Evolutionary conservation across 2,113 vertebrate genomes (phyloP), one percentile per base, ranked within the genome.

Genomic region (Bucco capensis): DNA sequence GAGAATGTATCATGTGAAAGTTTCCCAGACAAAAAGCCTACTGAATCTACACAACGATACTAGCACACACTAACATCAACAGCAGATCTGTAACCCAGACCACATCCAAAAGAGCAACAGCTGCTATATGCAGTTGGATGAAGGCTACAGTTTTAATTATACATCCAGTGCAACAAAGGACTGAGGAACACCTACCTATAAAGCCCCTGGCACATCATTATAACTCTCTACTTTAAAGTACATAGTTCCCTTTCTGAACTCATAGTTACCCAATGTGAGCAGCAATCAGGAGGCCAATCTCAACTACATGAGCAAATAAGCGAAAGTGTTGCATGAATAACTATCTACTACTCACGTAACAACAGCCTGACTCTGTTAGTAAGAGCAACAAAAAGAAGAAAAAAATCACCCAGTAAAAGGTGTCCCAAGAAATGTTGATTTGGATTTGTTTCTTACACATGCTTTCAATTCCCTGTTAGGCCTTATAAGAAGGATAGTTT

Each of bases 381-480:
- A 83, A 70, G 14, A 82, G 6, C 25, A 92, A 72, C 30, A 65
- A 61, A n/a, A 78, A 86, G 64, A n/a, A n/a, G 62, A 74, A 42
- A 1, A 22, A 31, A 87, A 42, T 42, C 67, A 92, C 71, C 62
- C 77, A 89, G 92, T 90, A 92, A 92, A 93, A 94, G 77, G 77
- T 84, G 64, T 76, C 53, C 31, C 54, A 73, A 90, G 60, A 85
- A 85, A 84, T 6, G 33, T 38, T 89, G 89, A 84, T 94, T 87
- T 84, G 33, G 33, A 92, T 61, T 53, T 0, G 4, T 84, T 88
- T 79, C 77, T 84, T 67, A 61, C 62, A 76, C 37, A 54, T 50
- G 53, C 46, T 28, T 89, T 87, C 67, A 76, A 54, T 76, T 67
- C 33, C 33, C 37, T 84, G 57, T 76, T 72, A 90, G 70, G 46